Evolutionary conservation across 1,140 invertebrate genomes (phyloP).

Genomic region (Helicoverpa armigera): DNA sequence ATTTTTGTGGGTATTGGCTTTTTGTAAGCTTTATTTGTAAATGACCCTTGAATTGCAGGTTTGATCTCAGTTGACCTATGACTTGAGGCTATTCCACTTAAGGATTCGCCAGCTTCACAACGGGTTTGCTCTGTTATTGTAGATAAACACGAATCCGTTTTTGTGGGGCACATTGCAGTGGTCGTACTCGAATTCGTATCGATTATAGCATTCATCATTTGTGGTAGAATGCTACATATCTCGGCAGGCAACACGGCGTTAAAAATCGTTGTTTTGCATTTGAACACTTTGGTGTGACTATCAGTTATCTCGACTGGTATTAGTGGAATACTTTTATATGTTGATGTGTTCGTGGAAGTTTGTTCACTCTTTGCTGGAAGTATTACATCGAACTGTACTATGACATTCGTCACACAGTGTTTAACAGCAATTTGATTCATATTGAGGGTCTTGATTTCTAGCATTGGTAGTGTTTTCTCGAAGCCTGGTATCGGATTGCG

Average conservation of each 20-base stretch:
- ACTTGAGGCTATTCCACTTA: background rate
- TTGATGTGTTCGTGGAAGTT: constrained; percentile 6
- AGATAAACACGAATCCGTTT: constrained; percentile 53
- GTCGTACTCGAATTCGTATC: constrained; percentile 49
- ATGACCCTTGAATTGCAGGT: background rate
- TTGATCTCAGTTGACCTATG: background rate
- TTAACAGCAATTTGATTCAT: constrained; percentile 71
- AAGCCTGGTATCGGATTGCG: constrained; percentile 66
- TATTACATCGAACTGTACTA: constrained; percentile 76
- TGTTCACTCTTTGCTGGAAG: constrained; percentile 55
- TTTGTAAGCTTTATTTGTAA: constrained; percentile 10
- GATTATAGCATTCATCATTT: constrained; percentile 65
- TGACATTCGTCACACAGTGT: constrained; percentile 71
- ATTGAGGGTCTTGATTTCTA: constrained; percentile 74
- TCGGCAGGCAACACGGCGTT: constrained; percentile 76
- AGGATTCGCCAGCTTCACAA: constrained; percentile 25
- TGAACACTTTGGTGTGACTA: constrained; percentile 69
- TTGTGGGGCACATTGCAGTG: constrained; percentile 40
- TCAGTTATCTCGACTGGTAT: constrained; percentile 59
- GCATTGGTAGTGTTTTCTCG: constrained; percentile 58
- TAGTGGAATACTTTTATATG: constrained; percentile 58
- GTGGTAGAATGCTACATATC: constrained; percentile 74
- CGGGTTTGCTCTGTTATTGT: constrained; percentile 59
- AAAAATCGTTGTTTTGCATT: constrained; percentile 70
- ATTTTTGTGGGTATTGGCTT: background rate